Evolutionary conservation across 2,797 vertebrate genomes (phyloP), one percentile per base, ranked within the genome.

Genomic region (Limnodromus scolopaceus): DNA sequence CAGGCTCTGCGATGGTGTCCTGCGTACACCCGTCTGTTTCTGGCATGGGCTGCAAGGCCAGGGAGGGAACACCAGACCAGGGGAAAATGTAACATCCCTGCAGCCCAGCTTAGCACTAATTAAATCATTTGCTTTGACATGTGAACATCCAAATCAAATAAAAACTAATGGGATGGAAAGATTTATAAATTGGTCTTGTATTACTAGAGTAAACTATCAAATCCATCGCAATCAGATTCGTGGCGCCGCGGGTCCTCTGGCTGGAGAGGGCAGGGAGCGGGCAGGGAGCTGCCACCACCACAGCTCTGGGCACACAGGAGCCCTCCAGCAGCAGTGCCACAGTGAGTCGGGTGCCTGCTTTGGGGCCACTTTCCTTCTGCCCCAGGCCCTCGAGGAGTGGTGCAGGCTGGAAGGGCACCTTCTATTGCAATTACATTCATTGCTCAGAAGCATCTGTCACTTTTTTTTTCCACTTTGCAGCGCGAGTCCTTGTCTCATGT

Each of bases 161-260:
- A 95, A 92, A 92, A 72, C 87, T 95, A 95, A 96, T 78, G 87
- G 91, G 90, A 93, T 9, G 76, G 91, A 95, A 95, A 93, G 85
- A 96, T 95, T 86, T 76, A 91, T 88, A 88, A 70, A 90, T 66
- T 69, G 58, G 63, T 81, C 58, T 63, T 65, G 82, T 64, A 48
- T 63, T 60, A 83, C 76, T 24, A 41, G 83, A 80, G 68, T 64
- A 70, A 93, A 84, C 61, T 48, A 63, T 51, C 45, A 66, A 54
- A 72, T n/a, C 36, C 84, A 41, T 34, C 5, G 43, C 79, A 71
- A 89, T 34, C 80, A 43, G 72, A 51, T 5, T 13, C 60, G 27
- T 1, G 19, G 55, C 5, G 28, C 85, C 11, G 1, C 3, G 6
- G 43, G 60, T 54, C 5, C 32, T 41, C 58, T 18, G 79, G 71